Base-by-base conservation (phyloP, 1,140 invertebrate genomes). In the Chelonus insularis region DNA sequence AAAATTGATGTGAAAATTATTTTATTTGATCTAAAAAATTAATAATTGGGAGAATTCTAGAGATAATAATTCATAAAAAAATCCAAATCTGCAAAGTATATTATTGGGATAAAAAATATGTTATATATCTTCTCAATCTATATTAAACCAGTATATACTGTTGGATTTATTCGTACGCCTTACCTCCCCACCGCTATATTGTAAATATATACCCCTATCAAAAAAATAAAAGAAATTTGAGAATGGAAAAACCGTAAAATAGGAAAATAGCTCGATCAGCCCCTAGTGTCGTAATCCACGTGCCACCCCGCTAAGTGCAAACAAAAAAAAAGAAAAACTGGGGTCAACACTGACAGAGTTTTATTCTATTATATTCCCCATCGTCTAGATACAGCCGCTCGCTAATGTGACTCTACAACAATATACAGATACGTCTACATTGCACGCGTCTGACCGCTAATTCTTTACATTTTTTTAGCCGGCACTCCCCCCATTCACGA, bases 401-500 rank as follows among this genome's bases (percentile, higher is more conserved):
- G 34, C 58, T 64, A 60, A 64, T 64, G 52, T 58, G 52, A 51
- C 60, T 23, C 23, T 57, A 34, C 47, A 60, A 64, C 63, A 64
- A 64, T 64, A 45, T 23, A 64, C 16, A 52, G 34, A 57, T 29
- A n/a, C 51, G 58, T 64, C 58, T 57, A 64, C 58, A 57, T 60
- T 60, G 63, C 63, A 64, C 63, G 54, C 63, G 63, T 64, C 58
- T 58, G 60, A 64, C 57, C 63, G 52, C 63, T 64, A 64, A 64
- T 64, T 64, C 63, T 60, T 50, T 37, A 60, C 45, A 32, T 60
- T 64, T 64, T 52, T 64, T 60, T 45, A 34, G 39, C 41, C 29
- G 18, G 6, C 12, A 32, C 47, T 23, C 43, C 14, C 11, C 45
- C 14, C 36, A 8, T 54, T 4, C 7, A 9, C 36, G 9, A 11